Percentiles rank a stretch among this genome's conserved stretches.
phyloP scores from a whole-genome alignment of 2,113 vertebrate genomes.

The Oryzias celebensis region DNA sequence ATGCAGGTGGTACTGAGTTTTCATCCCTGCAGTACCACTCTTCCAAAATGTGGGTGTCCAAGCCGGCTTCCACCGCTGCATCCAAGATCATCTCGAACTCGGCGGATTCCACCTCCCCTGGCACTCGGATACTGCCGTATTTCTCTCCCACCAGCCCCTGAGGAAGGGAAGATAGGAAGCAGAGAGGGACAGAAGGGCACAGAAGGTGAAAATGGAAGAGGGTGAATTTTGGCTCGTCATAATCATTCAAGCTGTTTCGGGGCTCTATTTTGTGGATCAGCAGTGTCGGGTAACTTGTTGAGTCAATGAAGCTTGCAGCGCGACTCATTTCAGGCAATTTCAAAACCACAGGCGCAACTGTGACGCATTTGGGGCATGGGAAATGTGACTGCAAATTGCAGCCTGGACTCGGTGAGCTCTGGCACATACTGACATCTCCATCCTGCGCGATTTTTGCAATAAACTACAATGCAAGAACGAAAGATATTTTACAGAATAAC shows the following conservation, averaged over 20 bases:
- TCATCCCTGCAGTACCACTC: conserved; percentile 99
- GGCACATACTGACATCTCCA: conserved; percentile 2
- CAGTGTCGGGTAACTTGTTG: conserved; percentile 24
- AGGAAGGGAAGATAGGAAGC: conserved; percentile 46
- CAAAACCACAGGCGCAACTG: conserved; percentile 10
- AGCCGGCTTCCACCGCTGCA: conserved; percentile 88
- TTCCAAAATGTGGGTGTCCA: conserved; percentile 93
- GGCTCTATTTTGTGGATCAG: conserved; percentile 32
- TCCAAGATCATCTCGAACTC: conserved; percentile 99
- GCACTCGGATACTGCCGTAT: conserved; percentile 94
- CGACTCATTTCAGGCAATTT: conserved; percentile 39
- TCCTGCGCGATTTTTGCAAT: conserved; percentile 1
- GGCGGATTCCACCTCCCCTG: conserved; percentile 92
- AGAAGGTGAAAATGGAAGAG: conserved; percentile 48
- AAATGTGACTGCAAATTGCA: conserved; percentile 4
- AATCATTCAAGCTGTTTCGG: conserved; percentile 16
- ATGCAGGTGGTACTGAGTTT: conserved; percentile 93
- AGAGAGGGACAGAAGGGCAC: conserved; percentile 8
- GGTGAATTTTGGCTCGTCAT: conserved; percentile 5
- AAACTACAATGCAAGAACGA: not conserved
- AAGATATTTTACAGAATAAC: not conserved
- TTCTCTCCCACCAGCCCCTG: conserved; percentile 97
- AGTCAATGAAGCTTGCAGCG: conserved; percentile 32
- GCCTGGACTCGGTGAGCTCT: not conserved
- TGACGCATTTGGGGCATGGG: conserved; percentile 2